Evolutionary conservation across 2,113 vertebrate species (phyloP).

Genomic region (Antechinus flavipes): DNA sequence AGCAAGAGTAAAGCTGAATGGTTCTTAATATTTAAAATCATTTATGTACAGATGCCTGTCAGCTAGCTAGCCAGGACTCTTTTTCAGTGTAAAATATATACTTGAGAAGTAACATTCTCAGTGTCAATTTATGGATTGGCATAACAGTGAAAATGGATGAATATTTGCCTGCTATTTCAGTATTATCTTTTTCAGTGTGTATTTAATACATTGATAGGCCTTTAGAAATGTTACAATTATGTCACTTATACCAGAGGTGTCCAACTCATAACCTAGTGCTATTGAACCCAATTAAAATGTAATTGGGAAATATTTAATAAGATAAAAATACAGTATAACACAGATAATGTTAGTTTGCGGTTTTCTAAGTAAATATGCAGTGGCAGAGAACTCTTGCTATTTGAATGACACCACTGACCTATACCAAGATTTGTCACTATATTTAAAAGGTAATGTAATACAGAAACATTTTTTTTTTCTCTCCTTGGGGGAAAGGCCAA

Average conservation of each 20-base stretch:
- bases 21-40: constrained; percentile 31
- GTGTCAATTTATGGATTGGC: neutral
- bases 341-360: neutral
- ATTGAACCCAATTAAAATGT: neutral
- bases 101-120: constrained; percentile 41
- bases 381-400: neutral
- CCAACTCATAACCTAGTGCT: neutral
- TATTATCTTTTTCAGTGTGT: constrained; percentile 28
- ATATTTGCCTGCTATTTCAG: constrained; percentile 39
- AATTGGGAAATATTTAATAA: neutral
- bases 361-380: neutral
- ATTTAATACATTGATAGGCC: neutral
- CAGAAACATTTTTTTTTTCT: neutral
- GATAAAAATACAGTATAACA: neutral
- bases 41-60: neutral
- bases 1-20: constrained; percentile 27
- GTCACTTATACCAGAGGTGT: neutral
- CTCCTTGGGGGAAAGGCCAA: constrained; percentile 1
- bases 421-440: neutral
- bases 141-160: neutral
- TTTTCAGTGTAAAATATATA: neutral
- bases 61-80: neutral
- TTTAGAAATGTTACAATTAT: neutral
- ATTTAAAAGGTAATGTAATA: neutral
- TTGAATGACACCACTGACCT: neutral